Conservation (phyloP, 2,113 vertebrate species). For the Plecturocebus donacophilus region DNA sequence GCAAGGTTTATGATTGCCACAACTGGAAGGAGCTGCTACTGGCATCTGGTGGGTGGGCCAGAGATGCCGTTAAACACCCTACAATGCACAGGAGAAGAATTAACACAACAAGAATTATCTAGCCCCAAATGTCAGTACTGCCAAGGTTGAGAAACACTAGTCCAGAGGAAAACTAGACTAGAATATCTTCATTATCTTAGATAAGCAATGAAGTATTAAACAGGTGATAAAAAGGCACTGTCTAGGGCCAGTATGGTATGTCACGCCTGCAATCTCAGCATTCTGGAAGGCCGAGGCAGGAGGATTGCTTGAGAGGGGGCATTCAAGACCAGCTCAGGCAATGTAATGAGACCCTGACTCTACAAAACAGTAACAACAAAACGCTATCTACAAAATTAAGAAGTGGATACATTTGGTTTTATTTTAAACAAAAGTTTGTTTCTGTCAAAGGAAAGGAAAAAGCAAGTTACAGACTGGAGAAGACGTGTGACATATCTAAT, state of each 20-base stretch:
- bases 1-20: background rate
- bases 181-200: background rate
- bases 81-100: background rate
- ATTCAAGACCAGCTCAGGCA: too few relatives aligned
- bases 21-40: background rate
- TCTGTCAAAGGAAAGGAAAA: constrained; percentile 12
- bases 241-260: too few relatives aligned
- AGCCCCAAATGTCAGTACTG: background rate
- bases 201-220: background rate
- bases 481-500: background rate
- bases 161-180: background rate
- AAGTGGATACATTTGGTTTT: background rate
- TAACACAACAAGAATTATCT: background rate
- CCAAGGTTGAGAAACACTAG: background rate
- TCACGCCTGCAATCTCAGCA: too few relatives aligned
- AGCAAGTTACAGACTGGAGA: background rate
- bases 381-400: background rate
- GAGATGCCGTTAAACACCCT: background rate
- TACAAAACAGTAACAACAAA: too few relatives aligned
- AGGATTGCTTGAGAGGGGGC: too few relatives aligned
- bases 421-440: background rate
- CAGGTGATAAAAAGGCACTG: background rate
- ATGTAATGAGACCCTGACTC: too few relatives aligned
- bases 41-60: background rate
- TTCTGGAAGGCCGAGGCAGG: too few relatives aligned